These are phyloP conservation scores for Apeira syringaria DNA, from an alignment of 2,888 invertebrate species.

Conservation along the genomic window DNA sequence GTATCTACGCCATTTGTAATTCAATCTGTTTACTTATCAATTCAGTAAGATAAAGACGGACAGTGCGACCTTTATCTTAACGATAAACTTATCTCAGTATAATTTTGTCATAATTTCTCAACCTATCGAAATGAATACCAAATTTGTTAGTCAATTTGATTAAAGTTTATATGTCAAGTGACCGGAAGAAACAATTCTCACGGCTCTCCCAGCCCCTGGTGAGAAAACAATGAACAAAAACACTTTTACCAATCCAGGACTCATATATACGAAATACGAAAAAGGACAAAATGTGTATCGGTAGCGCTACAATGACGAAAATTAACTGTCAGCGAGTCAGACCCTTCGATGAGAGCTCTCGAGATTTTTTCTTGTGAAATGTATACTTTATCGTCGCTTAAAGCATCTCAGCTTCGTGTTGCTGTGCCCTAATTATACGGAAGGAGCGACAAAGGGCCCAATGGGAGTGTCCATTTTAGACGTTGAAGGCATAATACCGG, in stretches of 20 bases:
- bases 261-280: conserved; percentile 55
- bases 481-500: conserved; percentile 64
- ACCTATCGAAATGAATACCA: conserved; percentile 11
- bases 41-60: conserved; percentile 4
- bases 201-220: conserved; percentile 64
- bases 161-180: conserved; percentile 44
- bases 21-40: background rate
- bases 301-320: conserved; percentile 71
- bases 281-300: conserved; percentile 51
- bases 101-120: conserved; percentile 8
- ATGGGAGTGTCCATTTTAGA: conserved; percentile 70
- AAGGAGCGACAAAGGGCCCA: conserved; percentile 72
- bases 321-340: conserved; percentile 66
- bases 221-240: conserved; percentile 56
- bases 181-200: conserved; percentile 58
- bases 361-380: conserved; percentile 71
- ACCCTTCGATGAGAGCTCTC: conserved; percentile 53
- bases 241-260: conserved; percentile 44
- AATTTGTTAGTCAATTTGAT: conserved; percentile 30
- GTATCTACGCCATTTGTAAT: background rate
- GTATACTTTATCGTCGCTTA: conserved; percentile 71
- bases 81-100: conserved; percentile 8
- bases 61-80: conserved; percentile 4
- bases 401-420: conserved; percentile 52
- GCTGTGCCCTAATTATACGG: conserved; percentile 78